Percentiles rank a stretch among this genome's conserved stretches.
phyloP scores from a whole-genome alignment of 2,113 vertebrate species.

The Pitta sordida region DNA sequence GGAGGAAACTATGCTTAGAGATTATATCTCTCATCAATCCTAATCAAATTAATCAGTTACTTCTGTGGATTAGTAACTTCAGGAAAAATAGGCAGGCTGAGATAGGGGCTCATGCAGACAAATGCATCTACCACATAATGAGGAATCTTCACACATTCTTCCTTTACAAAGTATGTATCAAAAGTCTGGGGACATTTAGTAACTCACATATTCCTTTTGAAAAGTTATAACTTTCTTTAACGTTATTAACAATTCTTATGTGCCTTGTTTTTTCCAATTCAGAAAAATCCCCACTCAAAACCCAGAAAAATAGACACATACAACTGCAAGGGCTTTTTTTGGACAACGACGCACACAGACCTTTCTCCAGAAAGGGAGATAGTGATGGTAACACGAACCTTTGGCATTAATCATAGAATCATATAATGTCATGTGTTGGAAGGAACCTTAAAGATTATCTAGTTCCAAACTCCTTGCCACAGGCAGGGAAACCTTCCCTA shows the following conservation, averaged over 20 bases:
- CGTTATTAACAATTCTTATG: neutral
- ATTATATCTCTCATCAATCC: neutral
- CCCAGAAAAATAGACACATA: neutral
- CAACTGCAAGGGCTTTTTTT: neutral
- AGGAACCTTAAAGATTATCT: neutral
- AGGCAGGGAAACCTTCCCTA: neutral
- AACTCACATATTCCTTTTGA: neutral
- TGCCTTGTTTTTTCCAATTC: neutral
- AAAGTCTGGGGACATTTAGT: neutral
- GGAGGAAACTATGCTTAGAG: neutral
- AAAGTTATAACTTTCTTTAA: neutral
- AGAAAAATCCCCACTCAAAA: neutral
- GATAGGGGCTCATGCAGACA: neutral
- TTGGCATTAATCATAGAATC: neutral
- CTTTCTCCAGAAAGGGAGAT: neutral
- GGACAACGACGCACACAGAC: neutral
- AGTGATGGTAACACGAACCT: neutral
- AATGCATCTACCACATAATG: neutral
- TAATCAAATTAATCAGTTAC: neutral
- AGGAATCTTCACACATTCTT: neutral
- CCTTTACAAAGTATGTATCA: neutral
- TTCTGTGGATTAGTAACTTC: neutral
- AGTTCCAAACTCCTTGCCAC: neutral
- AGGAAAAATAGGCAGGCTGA: neutral
- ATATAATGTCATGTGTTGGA: neutral